phyloP scores from a whole-genome alignment of 2,888 invertebrate genomes.

The Lottia gigantea region DNA sequence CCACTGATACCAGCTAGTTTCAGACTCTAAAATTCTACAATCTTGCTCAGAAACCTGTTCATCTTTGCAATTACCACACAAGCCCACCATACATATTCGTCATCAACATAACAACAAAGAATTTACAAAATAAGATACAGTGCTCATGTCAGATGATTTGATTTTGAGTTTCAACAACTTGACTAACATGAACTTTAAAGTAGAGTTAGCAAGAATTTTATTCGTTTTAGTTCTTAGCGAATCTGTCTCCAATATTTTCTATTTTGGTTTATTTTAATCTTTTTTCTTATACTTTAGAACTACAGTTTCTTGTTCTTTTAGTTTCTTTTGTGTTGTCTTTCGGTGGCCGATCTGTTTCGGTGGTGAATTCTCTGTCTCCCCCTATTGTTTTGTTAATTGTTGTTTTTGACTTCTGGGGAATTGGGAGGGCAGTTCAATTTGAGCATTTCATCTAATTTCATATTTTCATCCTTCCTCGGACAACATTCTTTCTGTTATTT shows the following conservation, averaged over 20 bases:
- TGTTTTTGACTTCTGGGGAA: neutral
- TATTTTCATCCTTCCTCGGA: neutral
- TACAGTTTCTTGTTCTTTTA: neutral
- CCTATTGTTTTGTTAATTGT: neutral
- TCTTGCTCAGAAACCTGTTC: slow-evolving; percentile 8
- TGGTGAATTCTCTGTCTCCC: neutral
- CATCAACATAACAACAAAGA: neutral
- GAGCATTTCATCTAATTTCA: neutral
- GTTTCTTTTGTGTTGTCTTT: neutral
- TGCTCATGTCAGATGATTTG: neutral
- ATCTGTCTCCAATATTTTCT: neutral
- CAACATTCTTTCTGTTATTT: neutral
- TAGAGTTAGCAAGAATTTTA: neutral
- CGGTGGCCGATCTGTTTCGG: neutral
- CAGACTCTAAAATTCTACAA: slow-evolving; percentile 12
- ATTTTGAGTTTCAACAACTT: slow-evolving; percentile 13
- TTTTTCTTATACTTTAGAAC: neutral
- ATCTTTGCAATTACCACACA: slow-evolving; percentile 21
- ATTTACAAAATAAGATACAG: neutral
- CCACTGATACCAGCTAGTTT: slow-evolving; percentile 25
- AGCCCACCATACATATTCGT: slow-evolving; percentile 8
- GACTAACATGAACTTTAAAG: slow-evolving; percentile 18
- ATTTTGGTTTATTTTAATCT: neutral
- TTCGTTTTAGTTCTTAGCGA: neutral
- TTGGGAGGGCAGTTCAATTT: neutral